Conservation (phyloP, 2,113 vertebrate genomes). For the Gambusia holbrooki region DNA sequence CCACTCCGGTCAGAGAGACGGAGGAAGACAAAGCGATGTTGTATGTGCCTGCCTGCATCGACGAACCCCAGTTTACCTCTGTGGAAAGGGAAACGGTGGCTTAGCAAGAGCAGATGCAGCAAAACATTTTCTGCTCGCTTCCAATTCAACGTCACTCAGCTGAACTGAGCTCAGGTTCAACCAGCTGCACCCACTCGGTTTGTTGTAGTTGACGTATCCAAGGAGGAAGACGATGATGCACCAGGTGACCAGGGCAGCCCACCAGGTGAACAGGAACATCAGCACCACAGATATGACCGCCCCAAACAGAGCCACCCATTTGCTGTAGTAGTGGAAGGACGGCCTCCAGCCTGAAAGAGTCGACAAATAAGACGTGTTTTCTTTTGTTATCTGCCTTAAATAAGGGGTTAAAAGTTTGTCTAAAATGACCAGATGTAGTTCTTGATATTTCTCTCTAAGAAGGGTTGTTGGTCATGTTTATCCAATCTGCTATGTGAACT, state of each 20-base stretch:
- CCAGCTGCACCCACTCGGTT: constrained; percentile 68
- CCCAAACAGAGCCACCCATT: constrained; percentile 78
- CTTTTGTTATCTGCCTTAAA: too few relatives aligned
- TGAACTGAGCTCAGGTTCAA: background rate
- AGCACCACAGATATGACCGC: constrained; percentile 76
- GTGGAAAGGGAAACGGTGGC: background rate
- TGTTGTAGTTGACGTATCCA: constrained; percentile 78
- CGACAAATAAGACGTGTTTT: background rate
- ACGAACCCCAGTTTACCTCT: constrained; percentile 84
- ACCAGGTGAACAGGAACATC: constrained; percentile 84
- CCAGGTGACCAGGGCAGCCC: constrained; percentile 75
- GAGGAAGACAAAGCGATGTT: constrained; percentile 80
- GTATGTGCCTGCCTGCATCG: constrained; percentile 78
- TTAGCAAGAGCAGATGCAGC: background rate
- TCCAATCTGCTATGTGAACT: too few relatives aligned
- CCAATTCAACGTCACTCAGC: too few relatives aligned
- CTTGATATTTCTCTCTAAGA: too few relatives aligned
- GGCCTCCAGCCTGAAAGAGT: constrained; percentile 76
- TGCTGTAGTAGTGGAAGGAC: constrained; percentile 77
- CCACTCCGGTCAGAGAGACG: constrained; percentile 69
- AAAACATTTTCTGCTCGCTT: background rate
- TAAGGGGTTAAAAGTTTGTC: too few relatives aligned
- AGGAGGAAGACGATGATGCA: constrained; percentile 76
- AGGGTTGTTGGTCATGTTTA: too few relatives aligned
- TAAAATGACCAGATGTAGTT: too few relatives aligned